Evolutionary conservation across 2,113 vertebrate genomes (phyloP), one percentile per base, ranked within the genome.

Genomic region (Azemiops feae): DNA sequence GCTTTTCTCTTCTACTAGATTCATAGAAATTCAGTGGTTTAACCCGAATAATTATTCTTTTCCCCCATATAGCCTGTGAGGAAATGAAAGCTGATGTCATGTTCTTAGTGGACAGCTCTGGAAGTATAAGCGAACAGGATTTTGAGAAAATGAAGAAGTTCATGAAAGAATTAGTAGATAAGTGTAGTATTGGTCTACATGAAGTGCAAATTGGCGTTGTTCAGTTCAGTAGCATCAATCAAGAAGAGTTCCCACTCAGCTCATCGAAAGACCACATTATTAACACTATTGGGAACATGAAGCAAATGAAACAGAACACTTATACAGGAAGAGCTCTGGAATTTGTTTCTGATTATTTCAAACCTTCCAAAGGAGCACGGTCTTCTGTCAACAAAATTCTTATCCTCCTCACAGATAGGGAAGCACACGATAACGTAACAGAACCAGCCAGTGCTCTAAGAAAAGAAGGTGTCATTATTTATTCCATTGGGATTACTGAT

Each of bases 91-190:
- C 96, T 0, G 97, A 98, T 89, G 89, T 98, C 91, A 96, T 97
- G 95, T 98, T 98, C 92, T 95, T 98, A 57, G 96, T 98, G 94
- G 97, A 98, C 94, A 97, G 97, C 91, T 98, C 97, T 30, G 93
- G 87, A 34, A 97, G 97, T 53, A 97, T 98, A 86, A 95, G 95
- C 30, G 0, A 0, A 18, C 95, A 96, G 1, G 95, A 97, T 89
- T 98, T 97, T 92, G 11, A 2, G 4, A 97, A 97, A 94, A 97
- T 97, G 95, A 97, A 97, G 91, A 91, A 27, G 0, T 97, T 98
- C 85, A 97, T 97, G 96, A 97, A 94, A 81, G 94, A 87, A 30
- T 50, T 97, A 47, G 97, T 97, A 69, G 96, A 92, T 60, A 97
- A 95, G 89, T 95, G 95, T 52, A 91, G 96, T 89, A 93, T 98